These are phyloP conservation scores for Apostichopus japonicus DNA, from an alignment of 35 echinoderm and acorn worm genomes.

Conservation along the genomic window DNA sequence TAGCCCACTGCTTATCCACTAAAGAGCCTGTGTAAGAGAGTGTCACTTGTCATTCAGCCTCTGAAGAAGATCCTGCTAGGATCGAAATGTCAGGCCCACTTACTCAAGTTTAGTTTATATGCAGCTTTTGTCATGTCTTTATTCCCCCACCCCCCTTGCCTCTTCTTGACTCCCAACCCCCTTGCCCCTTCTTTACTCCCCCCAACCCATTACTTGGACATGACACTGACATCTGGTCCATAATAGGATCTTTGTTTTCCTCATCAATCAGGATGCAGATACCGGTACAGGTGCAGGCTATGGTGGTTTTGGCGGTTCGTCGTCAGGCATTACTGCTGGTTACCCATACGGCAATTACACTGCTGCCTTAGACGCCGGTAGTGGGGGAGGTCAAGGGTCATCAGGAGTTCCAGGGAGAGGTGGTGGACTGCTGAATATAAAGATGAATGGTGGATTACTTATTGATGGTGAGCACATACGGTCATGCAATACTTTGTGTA, in stretches of 20 bases:
- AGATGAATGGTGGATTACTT: slow-evolving; percentile 60
- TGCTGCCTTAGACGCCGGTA: slow-evolving; percentile 61
- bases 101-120: too few species aligned
- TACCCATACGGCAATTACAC: slow-evolving; percentile 60
- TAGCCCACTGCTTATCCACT: too few species aligned
- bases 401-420: slow-evolving; percentile 72
- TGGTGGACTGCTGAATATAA: slow-evolving; percentile 69
- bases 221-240: not conserved
- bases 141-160: too few species aligned
- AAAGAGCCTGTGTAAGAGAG: too few species aligned
- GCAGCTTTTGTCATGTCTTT: too few species aligned
- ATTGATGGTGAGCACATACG: slow-evolving; percentile 68
- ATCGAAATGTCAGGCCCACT: too few species aligned
- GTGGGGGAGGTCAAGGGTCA: slow-evolving; percentile 69
- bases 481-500: too few species aligned
- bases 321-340: slow-evolving; percentile 31
- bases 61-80: too few species aligned
- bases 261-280: not conserved
- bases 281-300: slow-evolving; percentile 81
- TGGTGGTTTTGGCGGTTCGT: slow-evolving; percentile 78
- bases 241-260: not conserved
- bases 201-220: not conserved
- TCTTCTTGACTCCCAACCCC: too few species aligned
- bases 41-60: too few species aligned
- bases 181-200: not conserved